Base-by-base conservation (phyloP, 2,888 invertebrate species). In the Drosophila leonis region DNA sequence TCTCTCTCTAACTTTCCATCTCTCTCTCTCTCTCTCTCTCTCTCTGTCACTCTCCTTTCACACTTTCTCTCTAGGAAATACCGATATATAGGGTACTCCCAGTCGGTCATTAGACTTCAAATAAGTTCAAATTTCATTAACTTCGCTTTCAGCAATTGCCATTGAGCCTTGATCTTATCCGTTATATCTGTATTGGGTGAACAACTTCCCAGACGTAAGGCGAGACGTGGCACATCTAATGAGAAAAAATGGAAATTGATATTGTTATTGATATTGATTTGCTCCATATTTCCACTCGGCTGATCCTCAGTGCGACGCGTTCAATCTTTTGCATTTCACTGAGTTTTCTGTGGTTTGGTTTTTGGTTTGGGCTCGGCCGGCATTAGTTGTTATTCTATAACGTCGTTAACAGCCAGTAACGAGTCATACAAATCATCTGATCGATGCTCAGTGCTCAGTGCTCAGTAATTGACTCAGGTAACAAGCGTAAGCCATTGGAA, bases 281-380 rank as follows among this genome's bases (percentile, higher is more conserved):
- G 82, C 71, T 87, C 84, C 52, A 87, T 39, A 82, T 87, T 77
- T 75, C 63, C 84, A 76, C 73, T 72, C 61, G 57, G 76, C 33
- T 55, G 83, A 70, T 65, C 55, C 55, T 56, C 33, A 31, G 27
- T 57, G 62, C 56, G 57, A 51, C 31, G 41, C 56, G 35, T 41
- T 67, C 20, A 29, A 49, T 66, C 60, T 71, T 67, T 69, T 70
- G 65, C 72, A 72, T 80, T 70, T 65, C 69, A 72, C 71, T 54
- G 55, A 72, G 42, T 65, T 72, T 73, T 80, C 86, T 88, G 88
- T 77, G 88, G 83, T 83, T 82, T 77, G 42, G 75, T 61, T 78
- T 84, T 79, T 72, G 72, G 73, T 33, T 74, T 75, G 49, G 46
- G 60, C 48, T 62, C 29, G 49, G 35, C 12, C 42, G 33, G 59